Evolutionary conservation across 2,888 invertebrate genomes (phyloP).

Genomic region (Napeogenes inachia): DNA sequence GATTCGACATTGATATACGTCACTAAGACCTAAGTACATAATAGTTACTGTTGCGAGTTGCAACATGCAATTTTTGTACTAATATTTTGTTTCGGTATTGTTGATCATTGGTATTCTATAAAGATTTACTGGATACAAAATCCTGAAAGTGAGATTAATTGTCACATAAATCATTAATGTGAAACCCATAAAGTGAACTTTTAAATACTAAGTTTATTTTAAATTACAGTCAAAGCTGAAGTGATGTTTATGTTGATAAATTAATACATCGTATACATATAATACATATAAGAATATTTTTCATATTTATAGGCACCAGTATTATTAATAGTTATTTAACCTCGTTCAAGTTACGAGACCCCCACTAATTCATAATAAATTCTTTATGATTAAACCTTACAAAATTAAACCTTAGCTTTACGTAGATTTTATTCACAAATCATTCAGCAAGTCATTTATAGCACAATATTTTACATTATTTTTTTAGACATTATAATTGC

Average conservation of each 20-base stretch:
- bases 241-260: conserved; percentile 3
- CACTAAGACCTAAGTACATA: neutral
- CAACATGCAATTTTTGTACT: conserved; percentile 13
- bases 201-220: neutral
- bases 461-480: too few relatives aligned
- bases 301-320: too few relatives aligned
- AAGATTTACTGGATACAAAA: conserved; percentile 37
- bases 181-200: neutral
- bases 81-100: conserved; percentile 38
- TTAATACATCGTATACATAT: too few relatives aligned
- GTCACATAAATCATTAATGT: conserved; percentile 9
- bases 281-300: too few relatives aligned
- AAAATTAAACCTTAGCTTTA: too few relatives aligned
- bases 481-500: too few relatives aligned
- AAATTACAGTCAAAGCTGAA: neutral
- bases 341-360: too few relatives aligned
- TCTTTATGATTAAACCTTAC: too few relatives aligned
- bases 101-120: conserved; percentile 38
- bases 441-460: too few relatives aligned
- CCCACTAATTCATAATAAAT: too few relatives aligned
- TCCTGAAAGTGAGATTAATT: conserved; percentile 17
- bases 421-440: too few relatives aligned
- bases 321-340: too few relatives aligned
- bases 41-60: conserved; percentile 15
- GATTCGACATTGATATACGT: neutral